Evolutionary conservation across 2,113 vertebrate genomes (phyloP).

Genomic region (Barnardius zonarius): DNA sequence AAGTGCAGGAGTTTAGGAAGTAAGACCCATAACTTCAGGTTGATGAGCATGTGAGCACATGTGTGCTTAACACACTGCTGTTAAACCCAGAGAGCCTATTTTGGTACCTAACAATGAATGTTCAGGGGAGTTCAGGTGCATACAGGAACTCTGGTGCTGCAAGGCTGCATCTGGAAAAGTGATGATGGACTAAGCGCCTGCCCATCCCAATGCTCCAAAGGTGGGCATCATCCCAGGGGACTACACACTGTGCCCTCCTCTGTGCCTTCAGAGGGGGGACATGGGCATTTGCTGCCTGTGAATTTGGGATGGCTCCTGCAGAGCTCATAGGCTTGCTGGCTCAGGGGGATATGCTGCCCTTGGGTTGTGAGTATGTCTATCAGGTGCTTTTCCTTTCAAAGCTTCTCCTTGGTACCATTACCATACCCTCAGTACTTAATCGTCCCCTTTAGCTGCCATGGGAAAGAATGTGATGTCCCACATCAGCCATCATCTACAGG

Average conservation of each 20-base stretch:
- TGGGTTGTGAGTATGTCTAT: not conserved
- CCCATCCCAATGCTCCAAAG: not conserved
- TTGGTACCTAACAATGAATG: not conserved
- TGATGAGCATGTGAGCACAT: fast-evolving
- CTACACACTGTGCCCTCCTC: not conserved
- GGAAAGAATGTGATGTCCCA: not conserved
- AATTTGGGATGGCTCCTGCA: not conserved
- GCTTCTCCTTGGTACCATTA: not conserved
- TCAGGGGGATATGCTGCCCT: not conserved
- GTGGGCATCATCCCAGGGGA: not conserved
- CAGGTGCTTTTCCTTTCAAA: not conserved
- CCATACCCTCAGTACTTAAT: not conserved
- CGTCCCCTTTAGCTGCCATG: not conserved
- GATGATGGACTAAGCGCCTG: not conserved
- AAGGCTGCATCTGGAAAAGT: not conserved
- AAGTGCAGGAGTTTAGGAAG: not conserved
- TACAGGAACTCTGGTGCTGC: not conserved
- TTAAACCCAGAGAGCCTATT: not conserved
- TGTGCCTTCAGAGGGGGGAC: not conserved
- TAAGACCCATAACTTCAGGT: not conserved
- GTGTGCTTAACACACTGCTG: fast-evolving
- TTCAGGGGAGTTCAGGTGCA: not conserved
- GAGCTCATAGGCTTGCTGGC: not conserved
- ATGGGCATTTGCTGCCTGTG: not conserved
- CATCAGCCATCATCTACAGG: not conserved